Percentiles rank a stretch among this genome's conserved stretches.
Evolutionary conservation across 2,888 invertebrate genomes (phyloP).

Genomic region (Miltochrista miniata): DNA sequence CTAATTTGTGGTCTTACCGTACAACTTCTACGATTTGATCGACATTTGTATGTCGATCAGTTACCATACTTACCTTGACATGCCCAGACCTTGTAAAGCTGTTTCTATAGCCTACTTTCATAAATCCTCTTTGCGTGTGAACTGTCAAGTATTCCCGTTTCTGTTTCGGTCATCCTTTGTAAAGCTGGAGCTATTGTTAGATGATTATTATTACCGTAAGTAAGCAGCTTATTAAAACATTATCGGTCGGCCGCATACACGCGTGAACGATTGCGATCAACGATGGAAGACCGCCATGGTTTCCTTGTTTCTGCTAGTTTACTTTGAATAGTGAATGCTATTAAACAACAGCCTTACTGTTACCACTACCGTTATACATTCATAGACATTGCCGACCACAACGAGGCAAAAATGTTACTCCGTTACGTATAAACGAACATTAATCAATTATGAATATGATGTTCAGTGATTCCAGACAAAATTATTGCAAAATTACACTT

Average conservation of each 20-base stretch:
- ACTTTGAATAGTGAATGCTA: slow-evolving; percentile 48
- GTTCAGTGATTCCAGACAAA: not conserved
- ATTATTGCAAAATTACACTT: too few relatives aligned
- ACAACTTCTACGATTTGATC: too few relatives aligned
- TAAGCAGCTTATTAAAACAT: slow-evolving; percentile 35
- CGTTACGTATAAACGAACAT: slow-evolving; percentile 30
- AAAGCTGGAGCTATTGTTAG: not conserved
- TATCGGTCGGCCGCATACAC: slow-evolving; percentile 40
- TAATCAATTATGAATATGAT: slow-evolving; percentile 29
- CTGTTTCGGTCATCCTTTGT: too few relatives aligned
- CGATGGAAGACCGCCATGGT: slow-evolving; percentile 42
- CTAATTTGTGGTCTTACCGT: too few relatives aligned
- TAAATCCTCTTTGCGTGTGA: too few relatives aligned
- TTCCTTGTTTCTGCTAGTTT: slow-evolving; percentile 62
- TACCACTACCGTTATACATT: slow-evolving; percentile 52
- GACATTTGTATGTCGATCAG: too few relatives aligned
- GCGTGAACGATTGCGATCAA: slow-evolving; percentile 26
- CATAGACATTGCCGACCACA: slow-evolving; percentile 25
- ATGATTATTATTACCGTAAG: slow-evolving; percentile 22
- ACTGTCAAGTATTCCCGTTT: too few relatives aligned
- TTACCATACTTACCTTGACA: too few relatives aligned
- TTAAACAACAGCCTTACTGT: slow-evolving; percentile 56
- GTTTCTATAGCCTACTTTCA: too few relatives aligned
- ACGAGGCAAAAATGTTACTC: slow-evolving; percentile 23
- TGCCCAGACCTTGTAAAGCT: too few relatives aligned